Base-by-base conservation (phyloP, 2,113 vertebrate genomes). In the Girardinichthys multiradiatus region DNA sequence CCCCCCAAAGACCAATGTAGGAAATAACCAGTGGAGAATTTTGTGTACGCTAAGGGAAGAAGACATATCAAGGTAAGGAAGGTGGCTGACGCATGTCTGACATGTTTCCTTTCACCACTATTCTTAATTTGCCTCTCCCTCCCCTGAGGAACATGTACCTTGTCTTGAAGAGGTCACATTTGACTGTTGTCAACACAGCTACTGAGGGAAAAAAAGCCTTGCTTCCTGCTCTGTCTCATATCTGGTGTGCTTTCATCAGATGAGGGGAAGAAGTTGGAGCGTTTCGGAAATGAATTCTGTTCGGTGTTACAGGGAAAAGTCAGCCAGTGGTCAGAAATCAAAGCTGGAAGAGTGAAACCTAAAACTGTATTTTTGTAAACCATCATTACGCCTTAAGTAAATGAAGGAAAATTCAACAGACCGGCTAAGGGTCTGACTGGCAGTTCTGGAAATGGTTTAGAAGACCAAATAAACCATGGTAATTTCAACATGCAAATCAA, bases 331-430 rank as follows among this genome's bases (percentile, higher is more conserved):
- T 87, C 82, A 70, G 33, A 68, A 84, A 93, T 93, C 90, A 92
- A 92, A 93, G 91, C 78, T 17, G 29, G 80, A 65, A 0, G 66
- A 85, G 77, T 64, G 92, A 91, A 94, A 93, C 83, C 80, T 80
- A 91, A 93, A 91, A 90, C 91, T 83, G 81, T 87, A 90, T 90
- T 90, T 93, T 90, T 90, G 90, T 87, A 90, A 91, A 92, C 64
- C 83, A 35, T 92, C 87, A 87, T 87, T 84, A 86, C 7, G 59
- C 79, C 82, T 26, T 4, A 12, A 80, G 86, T 74, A 86, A 90
- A 89, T 70, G 81, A 87, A 76, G 45, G 79, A 82, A 87, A 73
- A 76, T 57, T 70, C 71, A 57, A 28, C 65, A 57, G 66, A 77
- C 54, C 45, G 67, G 77, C 72, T 61, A 60, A 58, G 72, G 68